Evolutionary conservation across 2,113 vertebrate species (phyloP).

Genomic region (Mesoclemmys tuberculata): DNA sequence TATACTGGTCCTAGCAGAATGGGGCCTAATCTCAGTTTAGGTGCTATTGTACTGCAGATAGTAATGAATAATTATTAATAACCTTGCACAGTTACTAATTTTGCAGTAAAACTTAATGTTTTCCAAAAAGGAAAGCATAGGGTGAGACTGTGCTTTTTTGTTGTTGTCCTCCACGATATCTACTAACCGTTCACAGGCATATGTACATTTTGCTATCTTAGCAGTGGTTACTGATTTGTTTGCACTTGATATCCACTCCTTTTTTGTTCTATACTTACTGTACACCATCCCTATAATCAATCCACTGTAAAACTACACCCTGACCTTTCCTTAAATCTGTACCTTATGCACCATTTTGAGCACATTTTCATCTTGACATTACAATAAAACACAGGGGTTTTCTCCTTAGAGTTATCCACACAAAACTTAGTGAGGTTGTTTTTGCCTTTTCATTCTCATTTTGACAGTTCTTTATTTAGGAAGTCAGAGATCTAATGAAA

Average conservation of each 20-base stretch:
- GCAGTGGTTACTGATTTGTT: neutral
- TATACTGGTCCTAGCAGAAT: neutral
- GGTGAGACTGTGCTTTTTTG: neutral
- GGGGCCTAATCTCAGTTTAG: neutral
- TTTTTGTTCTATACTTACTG: neutral
- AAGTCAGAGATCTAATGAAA: fast-evolving
- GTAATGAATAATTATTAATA: neutral
- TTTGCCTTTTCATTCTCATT: neutral
- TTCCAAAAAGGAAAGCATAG: neutral
- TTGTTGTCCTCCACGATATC: neutral
- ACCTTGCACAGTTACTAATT: neutral
- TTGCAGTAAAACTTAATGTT: neutral
- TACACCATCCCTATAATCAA: neutral
- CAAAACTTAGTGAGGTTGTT: neutral
- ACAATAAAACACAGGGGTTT: neutral
- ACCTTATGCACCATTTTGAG: neutral
- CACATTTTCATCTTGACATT: neutral
- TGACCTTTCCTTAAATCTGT: neutral
- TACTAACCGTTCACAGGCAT: neutral
- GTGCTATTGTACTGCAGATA: neutral
- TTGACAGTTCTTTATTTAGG: neutral
- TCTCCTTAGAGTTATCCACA: neutral
- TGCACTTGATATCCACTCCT: neutral
- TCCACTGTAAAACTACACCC: too few species aligned
- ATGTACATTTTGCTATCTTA: neutral